Base-by-base conservation (phyloP, 92 coral and sea anemone genomes). In the Zoanthus gigantus region DNA sequence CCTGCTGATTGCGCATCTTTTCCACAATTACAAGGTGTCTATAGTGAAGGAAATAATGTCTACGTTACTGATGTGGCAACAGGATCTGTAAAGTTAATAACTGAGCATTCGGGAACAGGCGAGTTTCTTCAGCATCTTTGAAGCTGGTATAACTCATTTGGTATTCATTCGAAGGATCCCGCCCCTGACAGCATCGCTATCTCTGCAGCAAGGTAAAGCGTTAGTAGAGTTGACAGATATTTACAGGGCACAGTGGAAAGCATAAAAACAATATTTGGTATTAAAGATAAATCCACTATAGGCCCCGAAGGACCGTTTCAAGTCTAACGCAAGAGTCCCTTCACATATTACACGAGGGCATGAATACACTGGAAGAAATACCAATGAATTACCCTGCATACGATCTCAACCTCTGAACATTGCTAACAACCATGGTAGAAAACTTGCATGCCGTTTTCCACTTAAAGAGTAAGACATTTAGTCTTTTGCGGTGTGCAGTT, bases 271-370 rank as follows among this genome's bases (percentile, higher is more conserved):
- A 86, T 37, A 71, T 54, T 71, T 86, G 89, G 48, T 86, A 75
- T 76, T 86, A 77, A n/a, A 76, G 82, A 76, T 31, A 77, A 32
- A 47, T 15, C 85, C 30, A 86, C 82, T 57, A 83, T 42, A n/a
- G 87, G 87, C 58, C 87, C 87, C 14, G 78, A 83, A 50, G 87
- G 87, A 83, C 87, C 77, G 73, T 83, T 42, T 83, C 78, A 8
- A 30, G 7, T 83, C 61, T 13, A 50, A 83, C 78, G 14, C 68
- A 80, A 80, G 85, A 54, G 18, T 23, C 23, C 23, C 23, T 23
- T 23, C 23, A 23, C 23, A 23, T 23, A 23, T 23, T 61, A 15
- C 48, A 81, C 11, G 54, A 81, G 53, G 76, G 86, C 71, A 18
- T 81, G 76, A 81, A 56, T 28, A 57, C 86, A 11, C 15, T 81